phyloP scores from a whole-genome alignment of 2,797 vertebrate genomes.

The Cyclura pinguis region DNA sequence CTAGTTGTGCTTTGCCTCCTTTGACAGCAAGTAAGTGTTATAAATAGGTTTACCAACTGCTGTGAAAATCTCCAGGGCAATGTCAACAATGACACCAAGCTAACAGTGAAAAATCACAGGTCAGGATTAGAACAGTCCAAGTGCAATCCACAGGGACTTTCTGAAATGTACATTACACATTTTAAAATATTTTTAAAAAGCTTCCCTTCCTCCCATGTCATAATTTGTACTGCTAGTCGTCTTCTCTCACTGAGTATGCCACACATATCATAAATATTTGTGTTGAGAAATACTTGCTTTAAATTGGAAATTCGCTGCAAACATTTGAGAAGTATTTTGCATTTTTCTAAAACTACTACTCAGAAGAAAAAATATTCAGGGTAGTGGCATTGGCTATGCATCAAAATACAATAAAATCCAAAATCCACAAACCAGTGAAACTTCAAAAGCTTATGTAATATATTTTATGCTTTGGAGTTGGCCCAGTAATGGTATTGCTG shows the following conservation, averaged over 20 bases:
- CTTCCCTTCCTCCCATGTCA: neutral
- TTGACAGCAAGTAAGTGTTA: constrained; percentile 2
- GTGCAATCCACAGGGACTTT: neutral
- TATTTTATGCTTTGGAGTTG: too few species aligned
- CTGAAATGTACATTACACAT: neutral
- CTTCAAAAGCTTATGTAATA: too few species aligned
- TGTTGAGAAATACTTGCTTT: neutral
- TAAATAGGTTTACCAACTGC: constrained; percentile 20
- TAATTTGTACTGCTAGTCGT: neutral
- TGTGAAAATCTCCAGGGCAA: constrained; percentile 17
- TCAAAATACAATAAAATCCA: too few species aligned
- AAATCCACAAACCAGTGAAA: too few species aligned
- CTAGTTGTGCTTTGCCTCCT: neutral
- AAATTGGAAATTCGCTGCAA: neutral
- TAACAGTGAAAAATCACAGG: constrained; percentile 10
- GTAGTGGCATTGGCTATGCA: too few species aligned
- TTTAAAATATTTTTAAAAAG: neutral
- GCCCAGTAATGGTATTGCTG: too few species aligned
- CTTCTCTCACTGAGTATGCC: neutral
- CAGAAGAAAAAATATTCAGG: neutral
- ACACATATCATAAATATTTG: neutral
- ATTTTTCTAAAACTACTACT: neutral
- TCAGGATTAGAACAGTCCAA: neutral
- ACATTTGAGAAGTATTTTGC: neutral
- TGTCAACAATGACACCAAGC: neutral